Evolutionary conservation across 2,797 vertebrate species (phyloP).

Genomic region (Cercopithecus hamlyni): DNA sequence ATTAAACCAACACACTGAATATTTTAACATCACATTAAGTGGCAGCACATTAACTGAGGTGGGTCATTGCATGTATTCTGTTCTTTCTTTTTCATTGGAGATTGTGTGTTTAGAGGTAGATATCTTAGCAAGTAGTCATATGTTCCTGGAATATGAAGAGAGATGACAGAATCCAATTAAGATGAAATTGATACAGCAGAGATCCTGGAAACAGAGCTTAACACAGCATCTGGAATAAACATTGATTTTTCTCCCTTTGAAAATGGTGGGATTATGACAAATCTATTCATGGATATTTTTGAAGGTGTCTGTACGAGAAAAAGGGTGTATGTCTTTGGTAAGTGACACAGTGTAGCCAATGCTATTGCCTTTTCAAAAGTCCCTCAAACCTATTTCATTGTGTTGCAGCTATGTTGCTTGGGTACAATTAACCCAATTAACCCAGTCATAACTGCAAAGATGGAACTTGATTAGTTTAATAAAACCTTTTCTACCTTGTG

Average conservation of each 20-base stretch:
- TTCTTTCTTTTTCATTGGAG: neutral
- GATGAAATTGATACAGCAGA: neutral
- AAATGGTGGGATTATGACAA: neutral
- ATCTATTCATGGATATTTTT: neutral
- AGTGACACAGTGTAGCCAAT: neutral
- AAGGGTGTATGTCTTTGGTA: neutral
- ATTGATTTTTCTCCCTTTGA: neutral
- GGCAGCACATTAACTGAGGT: neutral
- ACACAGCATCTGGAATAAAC: neutral
- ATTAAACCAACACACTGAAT: neutral
- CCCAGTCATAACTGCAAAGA: neutral
- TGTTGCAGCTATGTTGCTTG: neutral
- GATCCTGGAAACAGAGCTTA: neutral
- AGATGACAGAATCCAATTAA: neutral
- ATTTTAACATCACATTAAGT: neutral
- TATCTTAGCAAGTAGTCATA: neutral
- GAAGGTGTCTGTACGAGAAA: neutral
- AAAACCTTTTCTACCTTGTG: neutral
- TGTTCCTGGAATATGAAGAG: neutral
- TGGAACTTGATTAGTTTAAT: neutral
- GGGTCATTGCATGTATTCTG: neutral
- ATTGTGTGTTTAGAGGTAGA: neutral
- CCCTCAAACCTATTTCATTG: neutral
- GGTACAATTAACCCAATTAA: neutral
- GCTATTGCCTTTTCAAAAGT: neutral